Percentiles rank a stretch among this genome's conserved stretches.
These are phyloP conservation scores for Drosophila lacertosa DNA, from an alignment of 1,140 invertebrate genomes.

Conservation along the genomic window DNA sequence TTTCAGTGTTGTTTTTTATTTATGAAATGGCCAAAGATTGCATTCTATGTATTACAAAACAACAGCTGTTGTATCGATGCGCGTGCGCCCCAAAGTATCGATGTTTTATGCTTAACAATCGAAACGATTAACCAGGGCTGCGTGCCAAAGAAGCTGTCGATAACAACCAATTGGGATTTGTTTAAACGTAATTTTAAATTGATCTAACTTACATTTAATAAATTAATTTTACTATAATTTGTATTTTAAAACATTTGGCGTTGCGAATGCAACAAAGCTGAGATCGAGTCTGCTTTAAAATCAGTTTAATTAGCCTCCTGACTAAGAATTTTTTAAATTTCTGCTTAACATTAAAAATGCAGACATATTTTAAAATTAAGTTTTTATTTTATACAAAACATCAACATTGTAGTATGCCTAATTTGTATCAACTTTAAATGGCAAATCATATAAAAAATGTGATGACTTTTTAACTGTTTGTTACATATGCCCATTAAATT, in stretches of 20 bases:
- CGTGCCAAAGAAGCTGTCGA: not conserved
- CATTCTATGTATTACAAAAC: constrained; percentile 58
- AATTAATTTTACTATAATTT: too few relatives aligned
- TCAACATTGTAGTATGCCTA: constrained; percentile 47
- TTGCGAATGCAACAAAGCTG: too few relatives aligned
- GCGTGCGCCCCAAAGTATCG: constrained; percentile 12
- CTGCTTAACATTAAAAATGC: too few relatives aligned
- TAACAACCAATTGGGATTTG: not conserved
- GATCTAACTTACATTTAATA: too few relatives aligned
- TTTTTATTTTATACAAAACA: constrained; percentile 46
- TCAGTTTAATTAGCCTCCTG: too few relatives aligned
- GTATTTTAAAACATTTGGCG: too few relatives aligned
- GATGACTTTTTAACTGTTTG: constrained; percentile 24
- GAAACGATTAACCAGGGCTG: constrained; percentile 1
- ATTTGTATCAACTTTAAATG: constrained; percentile 33
- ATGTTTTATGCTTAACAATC: not conserved
- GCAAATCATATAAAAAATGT: constrained; percentile 32
- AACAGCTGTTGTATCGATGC: constrained; percentile 47
- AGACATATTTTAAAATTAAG: constrained; percentile 35
- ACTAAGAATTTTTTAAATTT: too few relatives aligned
- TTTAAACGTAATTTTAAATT: too few relatives aligned
- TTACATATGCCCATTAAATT: constrained; percentile 30
- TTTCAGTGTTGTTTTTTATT: constrained; percentile 37
- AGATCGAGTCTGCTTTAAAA: too few relatives aligned
- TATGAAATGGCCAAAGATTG: constrained; percentile 20